Conservation (phyloP, 2,888 invertebrate species). For the Zaprionus obscuricornis region DNA sequence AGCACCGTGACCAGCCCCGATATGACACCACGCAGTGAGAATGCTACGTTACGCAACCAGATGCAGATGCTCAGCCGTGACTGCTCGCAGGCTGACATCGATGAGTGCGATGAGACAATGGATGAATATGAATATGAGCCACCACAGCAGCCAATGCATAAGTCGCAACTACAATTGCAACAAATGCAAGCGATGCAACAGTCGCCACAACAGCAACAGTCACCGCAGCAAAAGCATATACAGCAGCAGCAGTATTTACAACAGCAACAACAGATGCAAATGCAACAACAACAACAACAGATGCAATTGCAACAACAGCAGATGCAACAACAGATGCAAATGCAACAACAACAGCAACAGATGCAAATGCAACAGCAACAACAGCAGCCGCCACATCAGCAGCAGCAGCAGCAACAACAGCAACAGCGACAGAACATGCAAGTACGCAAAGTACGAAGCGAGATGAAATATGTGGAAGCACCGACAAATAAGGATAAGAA, state of each 20-base stretch:
- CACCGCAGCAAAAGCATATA: too few species aligned
- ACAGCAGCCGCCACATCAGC: background rate
- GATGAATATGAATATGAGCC: too few species aligned
- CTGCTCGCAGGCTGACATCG: too few species aligned
- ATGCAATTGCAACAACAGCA: too few species aligned
- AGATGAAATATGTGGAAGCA: constrained; percentile 78
- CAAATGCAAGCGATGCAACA: too few species aligned
- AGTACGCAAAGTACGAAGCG: constrained; percentile 82
- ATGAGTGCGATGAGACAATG: too few species aligned
- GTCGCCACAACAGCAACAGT: background rate
- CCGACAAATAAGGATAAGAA: constrained; percentile 61
- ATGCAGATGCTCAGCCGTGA: constrained; percentile 13
- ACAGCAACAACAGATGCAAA: too few species aligned
- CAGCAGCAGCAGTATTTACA: too few species aligned
- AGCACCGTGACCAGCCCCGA: constrained; percentile 50
- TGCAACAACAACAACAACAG: too few species aligned
- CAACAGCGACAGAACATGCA: constrained; percentile 59
- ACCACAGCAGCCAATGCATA: too few species aligned
- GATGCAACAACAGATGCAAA: background rate
- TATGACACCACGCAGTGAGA: constrained; percentile 60
- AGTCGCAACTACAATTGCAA: too few species aligned
- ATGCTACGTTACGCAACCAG: constrained; percentile 54
- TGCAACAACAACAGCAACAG: background rate
- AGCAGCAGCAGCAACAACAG: constrained; percentile 5
- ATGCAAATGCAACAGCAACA: background rate